Evolutionary conservation across 2,113 vertebrate genomes (phyloP), one percentile per base, ranked within the genome.

Genomic region (Esox niger): DNA sequence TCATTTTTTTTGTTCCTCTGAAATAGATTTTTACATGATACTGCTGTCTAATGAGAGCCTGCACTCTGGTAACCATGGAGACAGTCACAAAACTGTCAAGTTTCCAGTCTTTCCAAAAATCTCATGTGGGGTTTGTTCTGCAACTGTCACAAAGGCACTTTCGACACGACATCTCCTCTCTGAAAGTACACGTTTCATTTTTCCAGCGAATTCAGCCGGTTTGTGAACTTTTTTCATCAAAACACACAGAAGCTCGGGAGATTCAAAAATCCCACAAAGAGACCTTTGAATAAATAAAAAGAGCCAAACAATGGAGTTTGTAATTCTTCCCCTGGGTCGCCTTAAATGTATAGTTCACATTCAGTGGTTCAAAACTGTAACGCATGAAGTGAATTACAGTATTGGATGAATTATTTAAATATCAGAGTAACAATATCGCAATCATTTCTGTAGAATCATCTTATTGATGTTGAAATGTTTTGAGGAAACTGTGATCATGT

Each of bases 51-150:
- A 91, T 89, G 87, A 92, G 88, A 84, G 82, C 82, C 79, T 86
- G 80, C 78, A n/a, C n/a, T 77, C 59, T 66, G 75, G 91, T 91
- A 89, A 84, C 91, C 86, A 92, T 91, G 90, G 91, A 80, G 85
- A 93, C 87, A 82, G 82, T 90, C 89, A 90, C 88, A 90, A 91
- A 91, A 89, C 89, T 88, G 90, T 92, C 91, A 92, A 88, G 87
- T 89, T 90, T 83, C 80, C 72, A 76, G 73, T 85, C 79, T 88
- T 90, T 89, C 73, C 74, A 84, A 88, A 89, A 75, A 76, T 78
- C 74, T 71, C 62, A 84, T 81, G 79, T 79, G 85, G 84, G 81
- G 75, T 75, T 58, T 79, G 75, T 85, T 83, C 79, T 78, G 82
- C 84, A 86, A 86, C 87, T 88, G 90, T 90, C 88, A 89, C 82